Base-by-base conservation (phyloP, 2,888 invertebrate genomes). In the Drosophila nr. perissopoda region DNA sequence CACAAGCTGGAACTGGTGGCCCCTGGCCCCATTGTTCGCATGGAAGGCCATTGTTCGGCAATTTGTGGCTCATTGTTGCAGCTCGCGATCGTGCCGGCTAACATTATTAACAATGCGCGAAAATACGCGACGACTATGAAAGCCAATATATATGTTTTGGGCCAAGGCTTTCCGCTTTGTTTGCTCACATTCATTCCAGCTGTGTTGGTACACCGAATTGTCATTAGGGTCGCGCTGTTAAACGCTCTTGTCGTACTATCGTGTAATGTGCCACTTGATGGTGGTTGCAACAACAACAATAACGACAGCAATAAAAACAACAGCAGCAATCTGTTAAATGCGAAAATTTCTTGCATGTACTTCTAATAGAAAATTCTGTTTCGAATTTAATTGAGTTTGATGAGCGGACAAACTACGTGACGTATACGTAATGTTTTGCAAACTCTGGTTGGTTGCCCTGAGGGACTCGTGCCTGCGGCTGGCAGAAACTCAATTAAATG, bases 61-160 rank as follows among this genome's bases (percentile, higher is more conserved):
- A 85, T 85, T 89, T 85, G 85, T 74, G 78, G 61, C 74, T 70
- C 81, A 89, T 85, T 85, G 85, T 85, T 83, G 73, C 78, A 75
- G 25, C 48, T 25, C 31, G n/a, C 36, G n/a, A 56, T 29, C 45
- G 54, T 31, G 49, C 21, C 34, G 34, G 3, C 21, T 34, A 61
- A 60, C 48, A 58, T 58, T 73, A 68, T 73, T 54, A 68, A 58
- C 49, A 68, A 48, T 45, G 48, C 63, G 72, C 72, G 67, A 66
- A 11, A 59, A 65, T 54, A 40, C 49, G 10, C 36, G n/a, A 4
- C 40, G 21, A 54, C 59, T 59, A 69, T 60, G 34, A 18, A 8
- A 18, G 31, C 42, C 25, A 48, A 68, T 29, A 45, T 36, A 13
- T 36, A 27, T 42, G 11, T 34, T n/a, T 36, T 54, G 49, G 58